Evolutionary conservation across 2,113 vertebrate genomes (phyloP).

Genomic region (Hystrix cristata): DNA sequence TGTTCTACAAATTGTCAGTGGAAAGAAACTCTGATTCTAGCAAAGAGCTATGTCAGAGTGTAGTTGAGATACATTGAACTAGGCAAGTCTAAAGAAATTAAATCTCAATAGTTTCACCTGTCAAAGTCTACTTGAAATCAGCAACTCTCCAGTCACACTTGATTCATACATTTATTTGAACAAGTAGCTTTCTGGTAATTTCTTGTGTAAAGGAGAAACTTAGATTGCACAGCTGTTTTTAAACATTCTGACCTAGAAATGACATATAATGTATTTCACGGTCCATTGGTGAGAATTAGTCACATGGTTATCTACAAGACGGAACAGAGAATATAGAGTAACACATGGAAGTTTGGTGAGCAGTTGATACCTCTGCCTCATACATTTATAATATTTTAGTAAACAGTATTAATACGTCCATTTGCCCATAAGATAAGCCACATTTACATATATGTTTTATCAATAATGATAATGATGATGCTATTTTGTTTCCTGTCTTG

Average conservation of each 20-base stretch:
- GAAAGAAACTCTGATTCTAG: not conserved
- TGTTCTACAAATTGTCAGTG: not conserved
- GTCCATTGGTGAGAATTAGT: not conserved
- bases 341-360: not conserved
- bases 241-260: not conserved
- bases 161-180: not conserved
- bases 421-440: not conserved
- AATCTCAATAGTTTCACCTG: not conserved
- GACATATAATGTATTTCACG: not conserved
- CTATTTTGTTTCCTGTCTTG: not conserved
- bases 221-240: not conserved
- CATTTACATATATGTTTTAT: slow-evolving; percentile 14
- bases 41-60: not conserved
- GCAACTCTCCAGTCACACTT: not conserved
- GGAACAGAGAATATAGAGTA: not conserved
- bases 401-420: not conserved
- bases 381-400: not conserved
- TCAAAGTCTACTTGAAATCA: not conserved
- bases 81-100: not conserved
- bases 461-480: not conserved
- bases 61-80: not conserved
- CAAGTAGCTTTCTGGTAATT: not conserved
- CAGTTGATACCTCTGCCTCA: not conserved
- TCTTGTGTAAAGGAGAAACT: not conserved
- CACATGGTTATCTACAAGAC: not conserved